These are phyloP conservation scores for Anseranas semipalmata DNA, from an alignment of 2,113 vertebrate genomes.

Conservation along the genomic window DNA sequence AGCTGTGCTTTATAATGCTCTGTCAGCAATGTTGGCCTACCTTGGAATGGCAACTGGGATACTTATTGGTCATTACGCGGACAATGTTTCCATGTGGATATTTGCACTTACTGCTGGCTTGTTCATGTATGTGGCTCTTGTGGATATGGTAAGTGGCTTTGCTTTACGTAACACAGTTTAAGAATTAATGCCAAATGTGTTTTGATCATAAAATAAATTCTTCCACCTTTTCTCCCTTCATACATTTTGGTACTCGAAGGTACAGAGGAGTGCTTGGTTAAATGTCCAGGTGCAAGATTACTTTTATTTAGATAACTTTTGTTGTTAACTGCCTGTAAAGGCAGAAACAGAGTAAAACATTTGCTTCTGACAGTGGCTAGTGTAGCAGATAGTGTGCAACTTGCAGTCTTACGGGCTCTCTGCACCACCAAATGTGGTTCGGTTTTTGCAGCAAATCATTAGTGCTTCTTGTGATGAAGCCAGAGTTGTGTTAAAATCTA, in stretches of 20 bases:
- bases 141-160: slow-evolving; percentile 93
- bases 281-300: not conserved
- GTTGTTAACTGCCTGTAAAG: no score
- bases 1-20: slow-evolving; percentile 92
- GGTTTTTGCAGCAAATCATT: not conserved
- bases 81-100: slow-evolving; percentile 95
- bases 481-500: not conserved
- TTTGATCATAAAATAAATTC: not conserved
- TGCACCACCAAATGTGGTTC: not conserved
- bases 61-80: slow-evolving; percentile 94
- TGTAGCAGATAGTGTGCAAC: not conserved
- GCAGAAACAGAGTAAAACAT: not conserved
- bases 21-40: slow-evolving; percentile 94
- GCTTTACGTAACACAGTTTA: not conserved
- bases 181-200: not conserved
- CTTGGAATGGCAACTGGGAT: slow-evolving; percentile 92
- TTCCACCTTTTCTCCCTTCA: not conserved
- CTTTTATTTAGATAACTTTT: not conserved
- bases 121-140: slow-evolving; percentile 97
- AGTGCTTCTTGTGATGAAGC: not conserved
- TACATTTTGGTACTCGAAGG: not conserved
- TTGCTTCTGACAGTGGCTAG: not conserved
- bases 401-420: accelerated
- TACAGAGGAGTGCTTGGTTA: not conserved
- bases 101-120: slow-evolving; percentile 96